Evolutionary conservation across 1,140 invertebrate species (phyloP).

Genomic region (Colletes gigas): DNA sequence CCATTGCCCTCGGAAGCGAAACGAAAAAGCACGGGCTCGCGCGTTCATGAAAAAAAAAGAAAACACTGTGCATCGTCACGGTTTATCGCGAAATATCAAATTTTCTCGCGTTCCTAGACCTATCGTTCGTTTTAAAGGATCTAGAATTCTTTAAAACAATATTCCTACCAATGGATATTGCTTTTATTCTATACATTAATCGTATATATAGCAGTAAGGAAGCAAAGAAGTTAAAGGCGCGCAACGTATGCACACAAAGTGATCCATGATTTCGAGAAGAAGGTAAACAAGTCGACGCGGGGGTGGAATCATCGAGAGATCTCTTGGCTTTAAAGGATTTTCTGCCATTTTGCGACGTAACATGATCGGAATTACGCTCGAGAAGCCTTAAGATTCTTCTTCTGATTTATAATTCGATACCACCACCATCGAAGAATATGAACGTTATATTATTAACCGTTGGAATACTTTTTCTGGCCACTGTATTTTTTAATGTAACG

Average conservation of each 20-base stretch:
- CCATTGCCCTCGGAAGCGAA: neutral
- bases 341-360: neutral
- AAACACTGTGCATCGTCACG: no score
- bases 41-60: no score
- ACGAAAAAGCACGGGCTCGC: neutral
- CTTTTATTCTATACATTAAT: neutral
- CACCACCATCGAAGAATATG: no score
- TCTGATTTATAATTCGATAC: no score
- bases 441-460: no score
- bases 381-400: no score
- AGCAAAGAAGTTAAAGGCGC: slow-evolving; percentile 14
- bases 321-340: slow-evolving; percentile 63
- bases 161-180: no score
- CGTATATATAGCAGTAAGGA: neutral
- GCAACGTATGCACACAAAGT: neutral
- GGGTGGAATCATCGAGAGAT: slow-evolving; percentile 35
- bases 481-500: neutral
- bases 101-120: no score
- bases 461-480: no score
- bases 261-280: slow-evolving; percentile 5
- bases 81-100: no score
- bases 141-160: no score
- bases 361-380: neutral
- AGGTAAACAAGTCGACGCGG: slow-evolving; percentile 18
- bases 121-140: neutral